Evolutionary conservation across 2,113 vertebrate species (phyloP).

Genomic region (Panthera leo): DNA sequence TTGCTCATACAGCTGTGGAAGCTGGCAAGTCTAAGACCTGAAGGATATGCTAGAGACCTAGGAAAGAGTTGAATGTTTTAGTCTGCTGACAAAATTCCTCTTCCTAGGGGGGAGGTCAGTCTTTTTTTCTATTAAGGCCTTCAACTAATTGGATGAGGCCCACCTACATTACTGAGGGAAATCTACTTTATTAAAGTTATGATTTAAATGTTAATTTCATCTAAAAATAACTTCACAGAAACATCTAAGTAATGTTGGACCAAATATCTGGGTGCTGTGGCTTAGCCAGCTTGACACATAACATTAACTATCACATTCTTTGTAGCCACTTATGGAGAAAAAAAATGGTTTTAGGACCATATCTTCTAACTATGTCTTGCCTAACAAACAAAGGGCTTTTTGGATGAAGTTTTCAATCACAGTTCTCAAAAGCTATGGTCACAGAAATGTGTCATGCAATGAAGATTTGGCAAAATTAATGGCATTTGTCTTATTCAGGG

Average conservation of each 20-base stretch:
- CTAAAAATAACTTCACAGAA: neutral
- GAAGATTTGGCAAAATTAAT: neutral
- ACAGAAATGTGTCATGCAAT: neutral
- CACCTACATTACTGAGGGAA: neutral
- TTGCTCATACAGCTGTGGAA: neutral
- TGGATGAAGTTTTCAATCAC: neutral
- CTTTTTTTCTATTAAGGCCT: neutral
- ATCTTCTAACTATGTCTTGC: neutral
- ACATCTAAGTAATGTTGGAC: neutral
- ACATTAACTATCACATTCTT: neutral
- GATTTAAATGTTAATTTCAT: slow-evolving; percentile 37
- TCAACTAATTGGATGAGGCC: neutral
- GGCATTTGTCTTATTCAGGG: neutral
- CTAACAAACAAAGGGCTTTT: neutral
- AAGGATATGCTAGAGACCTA: neutral
- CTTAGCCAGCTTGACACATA: neutral
- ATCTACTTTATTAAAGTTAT: neutral
- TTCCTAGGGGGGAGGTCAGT: neutral
- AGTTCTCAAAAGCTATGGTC: neutral
- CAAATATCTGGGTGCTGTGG: neutral
- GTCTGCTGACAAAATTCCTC: neutral
- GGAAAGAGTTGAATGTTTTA: neutral
- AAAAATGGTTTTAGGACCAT: neutral
- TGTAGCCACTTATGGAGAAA: neutral
- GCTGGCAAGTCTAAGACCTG: neutral